Base-by-base conservation (phyloP, 2,797 vertebrate genomes). In the Chelonia mydas region DNA sequence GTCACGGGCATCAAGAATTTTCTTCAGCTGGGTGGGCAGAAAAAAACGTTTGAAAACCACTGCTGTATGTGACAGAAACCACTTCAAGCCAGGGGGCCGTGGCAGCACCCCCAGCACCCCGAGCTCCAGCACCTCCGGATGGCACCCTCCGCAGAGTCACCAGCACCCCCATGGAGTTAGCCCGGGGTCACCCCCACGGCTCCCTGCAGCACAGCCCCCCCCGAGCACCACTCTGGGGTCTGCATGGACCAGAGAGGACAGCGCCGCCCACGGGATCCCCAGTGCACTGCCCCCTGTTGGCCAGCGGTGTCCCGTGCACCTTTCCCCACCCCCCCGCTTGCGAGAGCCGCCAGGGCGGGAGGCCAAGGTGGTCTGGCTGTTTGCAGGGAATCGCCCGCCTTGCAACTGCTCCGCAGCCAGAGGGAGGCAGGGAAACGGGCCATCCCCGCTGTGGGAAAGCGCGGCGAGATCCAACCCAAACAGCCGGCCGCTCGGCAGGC, bases 381-480 rank as follows among this genome's bases (percentile, higher is more conserved):
- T 90, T 72, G 84, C 88, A 84, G 74, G 83, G 74, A 57, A 61
- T 65, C 88, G 72, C 72, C 72, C 55, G 51, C 15, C 53, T 78
- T 45, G 23, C 54, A 55, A 9, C 61, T 1, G 61, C 61, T 68
- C n/a, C 33, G 9, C 33, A 19, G 61, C 33, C 68, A 23, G 21
- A 33, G 59, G 31, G 41, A 33, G 50, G 82, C 68, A 86, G 72
- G 0, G n/a, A 50, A 88, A 3, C 17, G 83, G 79, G 87, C 91
- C 92, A 79, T 93, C 95, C 97, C 95, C 0, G 95, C 97, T 96
- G 97, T 0, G 96, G 97, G 91, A 96, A 93, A 94, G 89, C 8
- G 7, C 5, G 54, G 78, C 0, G 1, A 95, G 80, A 96, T 98
- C 97, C 97, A 98, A 98, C 37, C 55, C 97, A 98, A 98, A 98